These are phyloP conservation scores for Brachionus rubens DNA, from an alignment of 1,140 invertebrate genomes.

Conservation along the genomic window DNA sequence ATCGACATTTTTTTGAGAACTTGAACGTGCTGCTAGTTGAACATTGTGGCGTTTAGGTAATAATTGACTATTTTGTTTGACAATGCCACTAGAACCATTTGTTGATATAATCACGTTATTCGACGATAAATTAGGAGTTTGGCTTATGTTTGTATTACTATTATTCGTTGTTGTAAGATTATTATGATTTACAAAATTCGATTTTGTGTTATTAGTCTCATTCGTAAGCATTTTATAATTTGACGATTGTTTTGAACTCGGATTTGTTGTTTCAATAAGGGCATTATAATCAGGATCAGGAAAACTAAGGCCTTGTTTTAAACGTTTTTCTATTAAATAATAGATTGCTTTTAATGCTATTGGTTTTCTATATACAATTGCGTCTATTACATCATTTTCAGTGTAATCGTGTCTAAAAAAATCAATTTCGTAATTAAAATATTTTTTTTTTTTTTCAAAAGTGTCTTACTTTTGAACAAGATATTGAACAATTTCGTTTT, in stretches of 20 bases:
- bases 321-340: constrained; percentile 36
- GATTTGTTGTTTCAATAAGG: constrained; percentile 2
- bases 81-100: neutral
- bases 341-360: constrained; percentile 45
- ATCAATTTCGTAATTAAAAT: constrained; percentile 1
- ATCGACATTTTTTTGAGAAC: constrained; percentile 45
- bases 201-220: neutral
- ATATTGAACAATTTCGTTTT: constrained; percentile 41
- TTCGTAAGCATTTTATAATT: constrained; percentile 26
- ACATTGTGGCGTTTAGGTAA: constrained; percentile 43
- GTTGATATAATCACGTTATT: neutral
- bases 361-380: constrained; percentile 45
- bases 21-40: constrained; percentile 33
- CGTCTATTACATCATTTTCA: constrained; percentile 36
- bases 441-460: neutral
- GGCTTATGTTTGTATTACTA: constrained; percentile 33
- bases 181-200: neutral
- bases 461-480: constrained; percentile 18
- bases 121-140: constrained; percentile 19
- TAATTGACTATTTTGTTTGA: constrained; percentile 43
- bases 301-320: constrained; percentile 28
- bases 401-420: constrained; percentile 21
- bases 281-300: constrained; percentile 35
- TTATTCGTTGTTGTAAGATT: neutral
- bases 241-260: neutral